Percentiles rank a stretch among this genome's conserved stretches.
phyloP scores from a whole-genome alignment of 2,888 invertebrate species.

The Phortica magna region DNA sequence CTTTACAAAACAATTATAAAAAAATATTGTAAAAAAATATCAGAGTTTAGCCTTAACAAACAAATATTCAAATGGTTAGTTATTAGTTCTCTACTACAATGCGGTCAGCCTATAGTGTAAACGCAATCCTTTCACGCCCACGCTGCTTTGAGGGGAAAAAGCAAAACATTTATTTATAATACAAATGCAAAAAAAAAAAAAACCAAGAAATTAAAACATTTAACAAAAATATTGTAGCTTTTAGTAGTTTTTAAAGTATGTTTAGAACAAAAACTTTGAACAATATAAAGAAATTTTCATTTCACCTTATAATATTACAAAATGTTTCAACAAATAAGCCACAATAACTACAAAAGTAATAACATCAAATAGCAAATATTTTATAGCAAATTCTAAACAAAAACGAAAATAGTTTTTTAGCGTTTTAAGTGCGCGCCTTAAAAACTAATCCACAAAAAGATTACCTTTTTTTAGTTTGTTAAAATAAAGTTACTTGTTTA shows the following conservation, averaged over 20 bases:
- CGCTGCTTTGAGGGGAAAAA: conserved; percentile 4
- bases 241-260: not conserved
- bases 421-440: not conserved
- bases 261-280: no score
- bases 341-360: not conserved
- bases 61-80: not conserved
- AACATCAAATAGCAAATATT: conserved; percentile 18
- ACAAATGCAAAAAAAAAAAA: not conserved
- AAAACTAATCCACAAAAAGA: no score
- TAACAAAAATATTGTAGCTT: not conserved
- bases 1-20: not conserved
- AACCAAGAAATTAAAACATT: not conserved
- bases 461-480: not conserved
- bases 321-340: not conserved
- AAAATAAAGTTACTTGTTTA: conserved; percentile 1
- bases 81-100: not conserved
- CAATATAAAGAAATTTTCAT: not conserved
- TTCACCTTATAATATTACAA: not conserved
- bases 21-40: not conserved
- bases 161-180: not conserved
- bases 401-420: not conserved
- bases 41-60: conserved; percentile 13
- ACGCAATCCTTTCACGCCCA: not conserved
- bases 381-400: conserved; percentile 22
- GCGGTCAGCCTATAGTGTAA: not conserved